Percentiles rank a stretch among this genome's conserved stretches.
These are phyloP conservation scores for Umimayanthus kanabou DNA, from an alignment of 92 coral and sea anemone genomes.

Conservation along the genomic window DNA sequence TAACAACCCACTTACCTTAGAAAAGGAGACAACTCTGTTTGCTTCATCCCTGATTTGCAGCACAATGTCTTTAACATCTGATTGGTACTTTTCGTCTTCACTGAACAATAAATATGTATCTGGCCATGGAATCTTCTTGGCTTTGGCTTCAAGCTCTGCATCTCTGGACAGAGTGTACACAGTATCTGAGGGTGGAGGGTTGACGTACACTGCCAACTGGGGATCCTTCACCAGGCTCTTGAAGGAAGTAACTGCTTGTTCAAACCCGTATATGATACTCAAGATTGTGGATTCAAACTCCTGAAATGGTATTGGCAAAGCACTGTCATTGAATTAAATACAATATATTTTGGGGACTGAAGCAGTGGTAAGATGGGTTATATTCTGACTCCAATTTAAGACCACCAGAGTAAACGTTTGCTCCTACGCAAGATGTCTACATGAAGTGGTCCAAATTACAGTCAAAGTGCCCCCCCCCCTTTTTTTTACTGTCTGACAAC, in stretches of 20 bases:
- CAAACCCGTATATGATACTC: constrained; percentile 75
- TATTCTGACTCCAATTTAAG: too few relatives aligned
- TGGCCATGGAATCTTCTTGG: constrained; percentile 83
- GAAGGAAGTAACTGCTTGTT: constrained; percentile 75
- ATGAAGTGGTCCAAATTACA: too few relatives aligned
- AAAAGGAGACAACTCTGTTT: constrained; percentile 68
- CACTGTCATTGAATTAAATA: background rate
- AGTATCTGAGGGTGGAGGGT: constrained; percentile 86
- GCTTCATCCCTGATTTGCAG: constrained; percentile 68
- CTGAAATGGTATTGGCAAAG: constrained; percentile 40
- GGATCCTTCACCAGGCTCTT: constrained; percentile 82
- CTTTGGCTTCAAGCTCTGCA: constrained; percentile 67
- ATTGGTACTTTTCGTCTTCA: constrained; percentile 83
- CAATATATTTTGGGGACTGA: too few relatives aligned
- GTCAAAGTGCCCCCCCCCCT: too few relatives aligned
- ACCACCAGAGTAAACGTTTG: background rate
- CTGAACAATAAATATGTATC: constrained; percentile 82
- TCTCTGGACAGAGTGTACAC: constrained; percentile 88
- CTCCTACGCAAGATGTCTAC: too few relatives aligned
- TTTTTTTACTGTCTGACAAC: too few relatives aligned
- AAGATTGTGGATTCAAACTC: constrained; percentile 72
- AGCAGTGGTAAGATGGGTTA: background rate
- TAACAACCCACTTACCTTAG: constrained; percentile 60
- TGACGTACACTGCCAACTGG: constrained; percentile 69
- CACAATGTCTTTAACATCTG: constrained; percentile 66